phyloP scores from a whole-genome alignment of 2,888 invertebrate species.

The Scrobipalpa costella region DNA sequence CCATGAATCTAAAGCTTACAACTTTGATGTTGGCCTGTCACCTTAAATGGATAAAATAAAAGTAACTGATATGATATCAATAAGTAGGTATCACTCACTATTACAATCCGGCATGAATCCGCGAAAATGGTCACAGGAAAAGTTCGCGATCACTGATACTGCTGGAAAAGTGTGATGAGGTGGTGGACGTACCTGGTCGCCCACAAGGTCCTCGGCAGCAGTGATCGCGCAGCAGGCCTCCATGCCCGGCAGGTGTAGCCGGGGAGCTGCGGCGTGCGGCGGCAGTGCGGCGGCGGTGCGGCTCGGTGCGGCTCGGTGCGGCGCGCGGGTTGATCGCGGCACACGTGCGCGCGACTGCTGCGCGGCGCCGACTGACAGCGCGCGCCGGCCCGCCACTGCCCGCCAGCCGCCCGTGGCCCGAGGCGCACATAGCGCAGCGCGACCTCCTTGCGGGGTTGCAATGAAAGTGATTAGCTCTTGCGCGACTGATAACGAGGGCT shows the following conservation, averaged over 20 bases:
- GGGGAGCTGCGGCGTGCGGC: conserved; percentile 35
- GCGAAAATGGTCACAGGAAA: conserved; percentile 6
- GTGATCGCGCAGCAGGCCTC: conserved; percentile 75
- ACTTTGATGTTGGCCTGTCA: too few species aligned
- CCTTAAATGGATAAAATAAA: too few species aligned
- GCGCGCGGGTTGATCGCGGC: too few species aligned
- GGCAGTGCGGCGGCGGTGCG: conserved; percentile 41
- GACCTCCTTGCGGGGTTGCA: conserved; percentile 74
- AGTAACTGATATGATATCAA: too few species aligned
- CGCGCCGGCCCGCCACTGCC: conserved; percentile 53
- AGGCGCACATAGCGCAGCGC: too few species aligned
- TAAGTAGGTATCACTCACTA: background rate
- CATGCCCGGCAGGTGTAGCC: conserved; percentile 72
- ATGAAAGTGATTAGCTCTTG: conserved; percentile 75
- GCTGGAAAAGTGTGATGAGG: background rate
- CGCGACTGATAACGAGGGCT: conserved; percentile 75
- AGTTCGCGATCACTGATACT: background rate
- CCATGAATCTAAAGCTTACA: too few species aligned
- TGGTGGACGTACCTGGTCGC: conserved; percentile 70
- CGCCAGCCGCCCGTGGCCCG: too few species aligned
- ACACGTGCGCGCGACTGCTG: conserved; percentile 10
- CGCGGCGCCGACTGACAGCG: conserved; percentile 10
- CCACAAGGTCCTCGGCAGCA: conserved; percentile 76
- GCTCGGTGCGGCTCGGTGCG: conserved; percentile 58
- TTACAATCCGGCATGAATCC: background rate